phyloP scores from a whole-genome alignment of 2,888 invertebrate species.

The Lasioglossum lativentre region DNA sequence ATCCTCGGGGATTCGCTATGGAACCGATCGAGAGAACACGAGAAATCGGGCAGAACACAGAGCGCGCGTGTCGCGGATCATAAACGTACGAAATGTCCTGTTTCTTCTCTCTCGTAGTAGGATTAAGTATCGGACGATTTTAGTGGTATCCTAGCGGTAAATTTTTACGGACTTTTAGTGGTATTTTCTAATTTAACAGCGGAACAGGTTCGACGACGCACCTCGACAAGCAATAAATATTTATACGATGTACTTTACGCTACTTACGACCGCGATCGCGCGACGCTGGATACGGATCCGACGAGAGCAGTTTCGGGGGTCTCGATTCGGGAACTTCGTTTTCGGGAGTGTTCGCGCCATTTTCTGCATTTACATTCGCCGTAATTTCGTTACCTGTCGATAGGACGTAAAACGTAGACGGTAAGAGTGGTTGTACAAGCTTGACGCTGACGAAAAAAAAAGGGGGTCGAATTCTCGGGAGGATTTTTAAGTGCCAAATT shows the following conservation, averaged over 20 bases:
- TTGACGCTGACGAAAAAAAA: neutral
- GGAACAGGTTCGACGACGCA: neutral
- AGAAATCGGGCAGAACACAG: conserved; percentile 46
- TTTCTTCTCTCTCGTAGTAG: neutral
- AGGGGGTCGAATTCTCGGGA: neutral
- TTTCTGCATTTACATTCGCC: neutral
- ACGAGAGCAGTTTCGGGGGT: neutral
- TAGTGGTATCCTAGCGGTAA: neutral
- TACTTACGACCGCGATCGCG: neutral
- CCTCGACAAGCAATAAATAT: conserved; percentile 6
- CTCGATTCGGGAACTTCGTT: neutral
- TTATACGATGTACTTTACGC: neutral
- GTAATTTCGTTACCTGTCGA: neutral
- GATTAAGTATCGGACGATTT: neutral
- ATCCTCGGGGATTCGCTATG: no score
- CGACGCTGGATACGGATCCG: neutral
- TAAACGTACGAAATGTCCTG: conserved; percentile 35
- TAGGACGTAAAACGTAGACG: neutral
- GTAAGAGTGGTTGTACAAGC: neutral
- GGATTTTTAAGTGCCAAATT: conserved; percentile 27
- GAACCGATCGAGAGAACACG: conserved; percentile 12
- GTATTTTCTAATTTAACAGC: neutral
- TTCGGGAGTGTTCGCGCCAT: neutral
- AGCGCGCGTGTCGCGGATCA: neutral
- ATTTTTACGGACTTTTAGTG: neutral